Evolutionary conservation across 2,113 vertebrate genomes (phyloP), one percentile per base, ranked within the genome.

Genomic region (Barbus barbus): DNA sequence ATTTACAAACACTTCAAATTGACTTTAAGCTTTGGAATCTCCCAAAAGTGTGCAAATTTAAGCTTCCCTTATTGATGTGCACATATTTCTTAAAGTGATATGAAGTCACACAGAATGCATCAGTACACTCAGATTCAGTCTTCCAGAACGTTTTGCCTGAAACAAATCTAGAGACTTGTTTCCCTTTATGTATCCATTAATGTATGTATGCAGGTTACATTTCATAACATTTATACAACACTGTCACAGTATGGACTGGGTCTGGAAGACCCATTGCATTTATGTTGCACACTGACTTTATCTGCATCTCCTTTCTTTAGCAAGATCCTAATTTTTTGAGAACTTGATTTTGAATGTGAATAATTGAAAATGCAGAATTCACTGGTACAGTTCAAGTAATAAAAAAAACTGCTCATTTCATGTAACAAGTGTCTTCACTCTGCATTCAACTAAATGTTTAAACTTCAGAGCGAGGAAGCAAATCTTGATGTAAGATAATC

Each of bases 31-130:
- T 85, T 65, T 56, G 48, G 9, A 81, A 48, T 13, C 53, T 56
- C 16, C 22, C 36, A 31, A 46, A 75, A 28, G 41, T 67, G 75
- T 69, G 74, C 76, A 80, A 76, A 87, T 58, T 28, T 31, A 82
- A 71, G 26, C 38, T 56, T 53, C 56, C 36, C 77, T 79, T 61
- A 61, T 61, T 26, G 33, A 61, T 78, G 33, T 78, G 56, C 76
- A 61, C 48, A 56, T 18, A 56, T 20, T 36, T 58, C 22, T 46
- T 44, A 46, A 73, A 73, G 36, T 24, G 69, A 71, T 5, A n/a
- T 13, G 33, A 71, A 13, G 4, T 69, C 8, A 38, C 67, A 38
- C 36, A 71, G 36, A 71, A 41, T 13, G 22, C 22, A 71, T 71
- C 36, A 71, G 36, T 41, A 71, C 11, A 3, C 67, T 71, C 67